phyloP scores from a whole-genome alignment of 2,888 invertebrate genomes.

The Cremastinae sp. region DNA sequence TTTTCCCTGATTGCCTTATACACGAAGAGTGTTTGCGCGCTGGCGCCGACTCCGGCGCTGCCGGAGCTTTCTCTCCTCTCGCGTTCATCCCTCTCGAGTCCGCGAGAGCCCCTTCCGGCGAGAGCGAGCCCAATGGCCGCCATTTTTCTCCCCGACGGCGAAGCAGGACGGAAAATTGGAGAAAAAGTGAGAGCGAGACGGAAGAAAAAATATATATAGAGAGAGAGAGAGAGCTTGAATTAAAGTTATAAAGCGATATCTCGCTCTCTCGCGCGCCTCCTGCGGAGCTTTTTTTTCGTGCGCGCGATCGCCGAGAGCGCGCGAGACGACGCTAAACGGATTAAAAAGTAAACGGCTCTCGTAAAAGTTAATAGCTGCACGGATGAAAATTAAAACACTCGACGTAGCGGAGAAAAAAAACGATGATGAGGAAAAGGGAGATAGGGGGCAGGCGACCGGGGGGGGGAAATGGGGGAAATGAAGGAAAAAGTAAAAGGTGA shows the following conservation, averaged over 20 bases:
- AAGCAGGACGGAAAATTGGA: slow-evolving; percentile 14
- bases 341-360: slow-evolving; percentile 79
- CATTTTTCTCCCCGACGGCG: slow-evolving; percentile 30
- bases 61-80: slow-evolving; percentile 39
- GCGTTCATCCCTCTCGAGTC: slow-evolving; percentile 43
- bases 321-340: slow-evolving; percentile 76
- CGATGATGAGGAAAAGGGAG: slow-evolving; percentile 23
- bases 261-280: slow-evolving; percentile 35
- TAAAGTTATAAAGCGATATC: slow-evolving; percentile 69
- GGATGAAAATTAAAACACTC: slow-evolving; percentile 80
- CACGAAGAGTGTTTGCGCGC: no score
- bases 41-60: neutral
- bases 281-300: neutral
- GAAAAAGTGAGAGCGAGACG: neutral
- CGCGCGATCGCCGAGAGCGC: no score
- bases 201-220: neutral
- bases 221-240: slow-evolving; percentile 64
- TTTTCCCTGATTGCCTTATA: slow-evolving; percentile 42
- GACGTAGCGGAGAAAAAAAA: slow-evolving; percentile 60
- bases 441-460: slow-evolving; percentile 23
- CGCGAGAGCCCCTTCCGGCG: slow-evolving; percentile 31
- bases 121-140: slow-evolving; percentile 54
- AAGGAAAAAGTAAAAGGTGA: slow-evolving; percentile 45
- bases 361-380: slow-evolving; percentile 79
- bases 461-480: slow-evolving; percentile 19